phyloP scores from a whole-genome alignment of 1,140 invertebrate genomes.

The Periplaneta americana region DNA sequence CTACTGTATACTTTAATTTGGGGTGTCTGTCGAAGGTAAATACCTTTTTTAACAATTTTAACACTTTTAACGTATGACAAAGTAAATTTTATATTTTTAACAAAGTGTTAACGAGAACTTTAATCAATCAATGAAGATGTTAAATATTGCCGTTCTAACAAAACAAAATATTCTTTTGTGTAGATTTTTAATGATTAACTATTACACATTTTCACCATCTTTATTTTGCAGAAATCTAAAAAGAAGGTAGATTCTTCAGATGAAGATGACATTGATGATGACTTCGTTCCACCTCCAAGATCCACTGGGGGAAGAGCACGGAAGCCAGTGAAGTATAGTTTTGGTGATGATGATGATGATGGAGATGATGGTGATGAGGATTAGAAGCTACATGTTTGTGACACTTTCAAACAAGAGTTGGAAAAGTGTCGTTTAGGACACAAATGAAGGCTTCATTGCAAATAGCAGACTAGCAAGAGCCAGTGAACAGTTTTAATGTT shows the following conservation, averaged over 20 bases:
- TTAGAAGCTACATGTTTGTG: background rate
- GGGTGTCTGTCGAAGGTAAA: too few relatives aligned
- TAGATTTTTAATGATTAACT: too few relatives aligned
- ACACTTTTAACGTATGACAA: too few relatives aligned
- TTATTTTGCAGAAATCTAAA: background rate
- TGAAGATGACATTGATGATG: background rate
- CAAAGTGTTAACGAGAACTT: too few relatives aligned
- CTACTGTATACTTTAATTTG: too few relatives aligned
- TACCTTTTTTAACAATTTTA: too few relatives aligned
- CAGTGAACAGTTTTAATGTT: background rate
- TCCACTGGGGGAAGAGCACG: background rate
- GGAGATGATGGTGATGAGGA: background rate
- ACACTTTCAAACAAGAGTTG: too few relatives aligned
- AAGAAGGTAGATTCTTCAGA: background rate
- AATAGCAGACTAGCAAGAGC: background rate
- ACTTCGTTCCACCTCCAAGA: background rate
- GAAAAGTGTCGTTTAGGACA: background rate
- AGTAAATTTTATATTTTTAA: too few relatives aligned
- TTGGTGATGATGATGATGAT: background rate
- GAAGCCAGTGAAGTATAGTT: background rate
- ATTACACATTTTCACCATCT: too few relatives aligned
- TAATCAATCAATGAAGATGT: too few relatives aligned
- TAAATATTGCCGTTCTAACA: too few relatives aligned
- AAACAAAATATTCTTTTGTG: too few relatives aligned
- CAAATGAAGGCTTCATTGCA: background rate